Evolutionary conservation across 2,888 invertebrate species (phyloP), one percentile per base, ranked within the genome.

Genomic region (Autographa pulchrina): DNA sequence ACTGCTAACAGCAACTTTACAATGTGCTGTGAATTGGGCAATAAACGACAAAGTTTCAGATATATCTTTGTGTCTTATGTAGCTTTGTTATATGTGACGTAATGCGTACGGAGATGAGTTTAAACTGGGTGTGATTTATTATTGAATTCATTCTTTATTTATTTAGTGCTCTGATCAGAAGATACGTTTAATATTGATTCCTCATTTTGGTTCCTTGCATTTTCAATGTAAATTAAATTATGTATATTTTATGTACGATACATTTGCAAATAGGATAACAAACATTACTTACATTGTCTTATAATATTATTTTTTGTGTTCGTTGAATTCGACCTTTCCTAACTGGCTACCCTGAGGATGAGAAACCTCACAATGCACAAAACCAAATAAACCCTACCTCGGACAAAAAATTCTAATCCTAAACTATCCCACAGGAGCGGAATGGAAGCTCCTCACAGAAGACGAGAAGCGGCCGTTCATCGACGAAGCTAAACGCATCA

Each of bases 381-480:
- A 25, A 25, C 25, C 3, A 25, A 25, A 25, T 25, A 25, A 25
- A 25, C 1, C 25, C 25, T 25, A 25, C 25, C 25, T 25, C 25
- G 3, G 9, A 3, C 54, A 11, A 56, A n/a, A 48, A 5, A 52
- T n/a, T 18, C 54, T 56, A 56, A 56, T 4, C 18, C 58, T 11
- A 48, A 4, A 32, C 31, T 31, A 61, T 54, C 64, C 25, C 54
- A 0, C 94, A 98, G 97, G 99, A 82, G 99, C 99, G 16, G 99
- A 99, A 96, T 99, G 99, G 99, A 99, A 99, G 92, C 96, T 98
- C 66, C 96, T 99, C 60, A 97, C 98, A 2, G 99, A 99, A 95
- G 98, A 98, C 83, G 99, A 99, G 90, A 99, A 99, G 94, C 96
- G 99, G 88, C 99, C 99, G 35, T 99, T 99, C 96, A 99, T 99